These are phyloP conservation scores for Eleutherodactylus coqui DNA, from an alignment of 2,797 vertebrate species.

Conservation along the genomic window DNA sequence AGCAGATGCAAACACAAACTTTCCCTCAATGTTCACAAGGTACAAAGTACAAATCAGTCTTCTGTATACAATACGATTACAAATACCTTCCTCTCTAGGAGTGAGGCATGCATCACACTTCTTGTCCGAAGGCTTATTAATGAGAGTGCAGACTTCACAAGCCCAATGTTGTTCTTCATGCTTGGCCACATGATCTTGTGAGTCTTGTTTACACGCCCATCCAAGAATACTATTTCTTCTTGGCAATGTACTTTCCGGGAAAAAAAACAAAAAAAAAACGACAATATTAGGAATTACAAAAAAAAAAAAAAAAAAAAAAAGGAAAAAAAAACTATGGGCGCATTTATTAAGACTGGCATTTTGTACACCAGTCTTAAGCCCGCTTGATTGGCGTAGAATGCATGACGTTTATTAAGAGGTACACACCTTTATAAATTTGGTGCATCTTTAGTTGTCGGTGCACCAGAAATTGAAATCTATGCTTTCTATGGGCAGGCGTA, in stretches of 20 bases:
- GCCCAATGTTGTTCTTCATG: slow-evolving; percentile 88
- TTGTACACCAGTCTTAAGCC: no score
- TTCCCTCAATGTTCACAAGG: no score
- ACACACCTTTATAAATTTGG: no score
- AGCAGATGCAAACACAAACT: not conserved
- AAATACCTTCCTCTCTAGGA: slow-evolving; percentile 81
- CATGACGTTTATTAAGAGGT: no score
- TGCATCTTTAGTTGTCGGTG: no score
- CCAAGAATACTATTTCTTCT: slow-evolving; percentile 77
- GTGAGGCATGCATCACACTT: slow-evolving; percentile 88
- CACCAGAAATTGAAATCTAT: no score
- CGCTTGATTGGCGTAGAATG: no score
- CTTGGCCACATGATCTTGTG: slow-evolving; percentile 74
- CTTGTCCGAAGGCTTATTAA: slow-evolving; percentile 82
- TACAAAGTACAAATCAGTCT: not conserved
- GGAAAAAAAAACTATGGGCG: no score
- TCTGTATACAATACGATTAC: not conserved
- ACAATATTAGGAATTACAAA: no score
- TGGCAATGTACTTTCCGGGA: slow-evolving; percentile 81
- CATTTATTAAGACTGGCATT: no score
- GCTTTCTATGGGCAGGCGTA: no score
- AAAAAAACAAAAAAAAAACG: not conserved
- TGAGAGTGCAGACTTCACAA: slow-evolving; percentile 86
- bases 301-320: no score
- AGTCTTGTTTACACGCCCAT: slow-evolving; percentile 72